phyloP scores from a whole-genome alignment of 2,113 vertebrate genomes.

The Seriola quinqueradiata region DNA sequence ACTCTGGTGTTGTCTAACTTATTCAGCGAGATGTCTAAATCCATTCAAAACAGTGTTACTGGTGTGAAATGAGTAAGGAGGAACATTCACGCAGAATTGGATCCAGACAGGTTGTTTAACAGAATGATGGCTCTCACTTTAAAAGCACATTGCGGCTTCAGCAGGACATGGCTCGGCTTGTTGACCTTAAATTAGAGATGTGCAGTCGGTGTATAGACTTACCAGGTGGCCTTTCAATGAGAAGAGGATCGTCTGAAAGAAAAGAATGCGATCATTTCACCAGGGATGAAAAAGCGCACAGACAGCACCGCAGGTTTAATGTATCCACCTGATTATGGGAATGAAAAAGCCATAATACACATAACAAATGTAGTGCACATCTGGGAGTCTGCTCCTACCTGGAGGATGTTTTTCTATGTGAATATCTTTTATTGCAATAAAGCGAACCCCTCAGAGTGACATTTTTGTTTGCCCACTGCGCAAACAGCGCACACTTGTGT shows the following conservation, averaged over 20 bases:
- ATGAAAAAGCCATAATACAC: neutral
- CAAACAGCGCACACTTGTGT: neutral
- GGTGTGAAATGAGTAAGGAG: neutral
- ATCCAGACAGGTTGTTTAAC: neutral
- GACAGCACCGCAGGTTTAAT: slow-evolving; percentile 46
- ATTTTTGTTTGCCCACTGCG: neutral
- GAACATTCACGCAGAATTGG: neutral
- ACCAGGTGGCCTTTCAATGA: slow-evolving; percentile 96
- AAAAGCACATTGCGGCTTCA: neutral
- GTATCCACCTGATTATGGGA: slow-evolving; percentile 49
- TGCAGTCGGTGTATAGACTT: slow-evolving; percentile 63
- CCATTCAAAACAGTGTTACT: neutral
- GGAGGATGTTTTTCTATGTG: slow-evolving; percentile 10
- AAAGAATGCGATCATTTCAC: slow-evolving; percentile 48
- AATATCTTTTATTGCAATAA: slow-evolving; percentile 1
- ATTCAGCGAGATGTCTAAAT: neutral
- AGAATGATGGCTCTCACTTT: neutral
- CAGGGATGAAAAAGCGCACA: slow-evolving; percentile 32
- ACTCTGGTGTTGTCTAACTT: neutral
- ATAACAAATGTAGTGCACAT: slow-evolving; percentile 30
- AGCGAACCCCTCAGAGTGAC: neutral
- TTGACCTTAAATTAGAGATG: slow-evolving; percentile 16
- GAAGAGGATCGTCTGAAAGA: slow-evolving; percentile 86
- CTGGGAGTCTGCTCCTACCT: slow-evolving; percentile 34
- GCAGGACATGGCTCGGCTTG: neutral